Base-by-base conservation (phyloP, 2,113 vertebrate species). In the Carassius carassius region DNA sequence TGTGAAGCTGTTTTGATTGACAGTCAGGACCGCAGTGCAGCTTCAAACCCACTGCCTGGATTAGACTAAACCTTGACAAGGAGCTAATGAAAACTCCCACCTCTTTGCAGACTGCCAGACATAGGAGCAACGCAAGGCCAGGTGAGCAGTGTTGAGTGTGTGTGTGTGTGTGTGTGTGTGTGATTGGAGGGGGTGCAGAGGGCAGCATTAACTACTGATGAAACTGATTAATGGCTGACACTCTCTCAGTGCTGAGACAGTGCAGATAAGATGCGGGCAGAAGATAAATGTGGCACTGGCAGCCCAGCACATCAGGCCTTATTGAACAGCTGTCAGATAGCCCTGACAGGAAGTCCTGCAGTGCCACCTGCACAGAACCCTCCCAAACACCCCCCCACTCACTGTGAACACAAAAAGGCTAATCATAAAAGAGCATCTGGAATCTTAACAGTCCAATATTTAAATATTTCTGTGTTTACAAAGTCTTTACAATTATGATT, bases 271-370 rank as follows among this genome's bases (percentile, higher is more conserved):
- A 85, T 87, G 83, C 65, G 76, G 63, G 78, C 19, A 44, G 60
- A 73, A 82, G 86, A 85, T 87, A 82, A 83, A 85, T 63, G 79
- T 83, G 56, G 16, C 74, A 87, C 67, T 75, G 81, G 78, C 63
- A 51, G 17, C 69, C 14, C 60, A 49, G 77, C 73, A 67, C 78
- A 78, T 87, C 86, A 77, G 73, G 29, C 69, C 65, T 49, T 85
- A 85, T 74, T 87, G 86, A 87, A 82, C 83, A 87, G 56, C 74
- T 87, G 84, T 82, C 86, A 82, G 56, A 78, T n/a, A 73, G 21
- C 62, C 69, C 54, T 63, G 65, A 84, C 67, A 84, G 76, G 13
- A 69, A 69, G 79, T 69, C 79, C 76, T 70, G 69, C 37, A 11
- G 76, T 79, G 23, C 51, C 54, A 78, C 65, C 76, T 79, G 49